Base-by-base conservation (phyloP, 1,140 invertebrate species). In the Drosophila lowei region DNA sequence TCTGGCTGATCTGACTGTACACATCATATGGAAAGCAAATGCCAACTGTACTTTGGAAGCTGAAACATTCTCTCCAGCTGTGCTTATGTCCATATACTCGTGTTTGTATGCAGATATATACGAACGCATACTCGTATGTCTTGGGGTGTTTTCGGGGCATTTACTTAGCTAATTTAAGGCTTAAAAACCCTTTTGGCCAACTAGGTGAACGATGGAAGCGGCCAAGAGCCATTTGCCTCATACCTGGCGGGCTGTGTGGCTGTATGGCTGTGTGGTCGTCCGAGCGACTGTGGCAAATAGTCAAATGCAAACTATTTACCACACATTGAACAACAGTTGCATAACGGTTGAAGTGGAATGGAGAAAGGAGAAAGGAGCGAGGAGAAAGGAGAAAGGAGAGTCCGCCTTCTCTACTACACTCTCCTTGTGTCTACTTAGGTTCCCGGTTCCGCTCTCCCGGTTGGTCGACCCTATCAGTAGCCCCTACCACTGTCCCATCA, bases 231-330 rank as follows among this genome's bases (percentile, higher is more conserved):
- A 63, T 57, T 77, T 49, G 18, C 68, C 48, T 28, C 47, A 25
- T 52, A 61, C 44, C 61, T 13, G 15, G 7, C 4, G 44, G 46
- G 44, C 13, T 61, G 43, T 58, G 54, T 54, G 43, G 46, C 38
- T n/a, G n/a, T n/a, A n/a, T n/a, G 46, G 44, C 13, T 61, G 43
- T 58, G 54, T 54, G 43, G 46, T 28, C 18, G 21, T 28, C 11
- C 49, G 54, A 62, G 52, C 65, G 42, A 56, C 59, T 58, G 38
- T 54, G 72, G 67, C 62, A 85, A 86, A 80, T 71, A 81, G 81
- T 86, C 68, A 61, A 85, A 80, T 61, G 74, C 62, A 77, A 86
- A 72, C 81, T 86, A 88, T 88, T 86, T 88, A 54, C 83, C 83
- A 74, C 78, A 88, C 65, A 86, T 88, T 77, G 70, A 86, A 88